Percentiles rank a stretch among this genome's conserved stretches.
These are phyloP conservation scores for Xestoiulus laeticollis DNA, from an alignment of 2,888 invertebrate species.

Conservation along the genomic window DNA sequence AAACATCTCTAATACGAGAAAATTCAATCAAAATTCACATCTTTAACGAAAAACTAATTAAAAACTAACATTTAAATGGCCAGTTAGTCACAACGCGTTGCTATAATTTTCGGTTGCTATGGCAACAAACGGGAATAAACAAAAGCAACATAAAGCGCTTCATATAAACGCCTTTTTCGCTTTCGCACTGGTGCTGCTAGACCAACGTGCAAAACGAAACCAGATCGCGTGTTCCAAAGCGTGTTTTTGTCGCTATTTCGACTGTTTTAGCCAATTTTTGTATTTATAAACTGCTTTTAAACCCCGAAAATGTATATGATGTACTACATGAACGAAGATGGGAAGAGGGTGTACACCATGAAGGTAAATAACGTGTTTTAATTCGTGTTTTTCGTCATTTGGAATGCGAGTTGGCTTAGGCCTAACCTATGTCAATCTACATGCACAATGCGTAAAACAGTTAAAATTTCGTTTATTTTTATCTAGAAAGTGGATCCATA, in stretches of 20 bases:
- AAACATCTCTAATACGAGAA: not conserved
- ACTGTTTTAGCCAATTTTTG: not conserved
- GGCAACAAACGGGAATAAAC: not conserved
- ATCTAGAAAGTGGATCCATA: slow-evolving; percentile 80
- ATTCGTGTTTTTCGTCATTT: too few relatives aligned
- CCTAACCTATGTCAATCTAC: not conserved
- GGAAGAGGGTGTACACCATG: slow-evolving; percentile 84
- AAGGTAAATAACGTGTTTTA: slow-evolving; percentile 70
- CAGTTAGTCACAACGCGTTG: not conserved
- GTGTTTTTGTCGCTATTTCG: not conserved
- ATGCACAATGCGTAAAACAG: not conserved
- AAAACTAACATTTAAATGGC: not conserved
- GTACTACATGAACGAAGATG: slow-evolving; percentile 79
- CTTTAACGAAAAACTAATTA: not conserved
- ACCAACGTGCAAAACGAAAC: not conserved
- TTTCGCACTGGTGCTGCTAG: not conserved
- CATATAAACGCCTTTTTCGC: not conserved
- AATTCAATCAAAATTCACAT: not conserved
- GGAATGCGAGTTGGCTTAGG: not conserved
- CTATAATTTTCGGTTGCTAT: not conserved
- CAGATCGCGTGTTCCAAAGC: not conserved
- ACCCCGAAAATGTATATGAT: slow-evolving; percentile 74
- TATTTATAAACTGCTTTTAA: not conserved
- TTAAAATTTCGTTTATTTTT: slow-evolving; percentile 62
- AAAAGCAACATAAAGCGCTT: not conserved